A percentile compares a stretch with the other conserved stretches of the same genome.
These are phyloP conservation scores for Microplitis manilae DNA, from an alignment of 2,888 invertebrate species.

Conservation along the genomic window DNA sequence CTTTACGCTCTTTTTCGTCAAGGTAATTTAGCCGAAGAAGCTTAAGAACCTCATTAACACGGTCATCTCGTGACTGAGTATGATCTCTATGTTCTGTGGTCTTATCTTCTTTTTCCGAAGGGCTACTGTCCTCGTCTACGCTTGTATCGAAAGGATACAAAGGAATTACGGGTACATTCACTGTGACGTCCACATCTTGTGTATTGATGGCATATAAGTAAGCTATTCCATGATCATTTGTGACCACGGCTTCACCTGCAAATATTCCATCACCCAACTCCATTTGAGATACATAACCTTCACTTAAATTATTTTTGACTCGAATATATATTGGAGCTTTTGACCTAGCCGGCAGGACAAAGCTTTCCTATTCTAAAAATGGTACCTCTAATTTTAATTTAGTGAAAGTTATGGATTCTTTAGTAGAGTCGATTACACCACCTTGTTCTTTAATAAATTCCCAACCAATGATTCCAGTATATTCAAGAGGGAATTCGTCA, in stretches of 20 bases:
- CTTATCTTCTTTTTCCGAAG: neutral
- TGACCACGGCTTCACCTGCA: constrained; percentile 16
- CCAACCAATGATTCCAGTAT: neutral
- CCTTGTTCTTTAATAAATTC: neutral
- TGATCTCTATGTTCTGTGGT: neutral
- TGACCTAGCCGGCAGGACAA: neutral
- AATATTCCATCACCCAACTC: constrained; percentile 22
- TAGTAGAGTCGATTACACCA: neutral
- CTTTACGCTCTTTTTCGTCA: constrained; percentile 13
- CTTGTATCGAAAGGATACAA: constrained; percentile 26
- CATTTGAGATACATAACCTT: constrained; percentile 32
- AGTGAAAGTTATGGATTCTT: neutral
- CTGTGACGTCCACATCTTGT: constrained; percentile 24
- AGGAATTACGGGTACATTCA: constrained; percentile 16
- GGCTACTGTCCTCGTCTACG: constrained; percentile 2
- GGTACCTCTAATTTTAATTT: neutral
- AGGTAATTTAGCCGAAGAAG: constrained; percentile 2
- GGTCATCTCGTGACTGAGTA: neutral
- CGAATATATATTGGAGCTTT: neutral
- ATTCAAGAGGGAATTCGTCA: neutral
- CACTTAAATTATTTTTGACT: neutral
- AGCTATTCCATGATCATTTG: constrained; percentile 29
- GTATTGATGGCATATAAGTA: constrained; percentile 29
- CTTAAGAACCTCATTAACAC: constrained; percentile 1
- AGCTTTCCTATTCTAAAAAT: neutral